Conservation (phyloP, 2,113 vertebrate species). For the Pseudonaja textilis region DNA sequence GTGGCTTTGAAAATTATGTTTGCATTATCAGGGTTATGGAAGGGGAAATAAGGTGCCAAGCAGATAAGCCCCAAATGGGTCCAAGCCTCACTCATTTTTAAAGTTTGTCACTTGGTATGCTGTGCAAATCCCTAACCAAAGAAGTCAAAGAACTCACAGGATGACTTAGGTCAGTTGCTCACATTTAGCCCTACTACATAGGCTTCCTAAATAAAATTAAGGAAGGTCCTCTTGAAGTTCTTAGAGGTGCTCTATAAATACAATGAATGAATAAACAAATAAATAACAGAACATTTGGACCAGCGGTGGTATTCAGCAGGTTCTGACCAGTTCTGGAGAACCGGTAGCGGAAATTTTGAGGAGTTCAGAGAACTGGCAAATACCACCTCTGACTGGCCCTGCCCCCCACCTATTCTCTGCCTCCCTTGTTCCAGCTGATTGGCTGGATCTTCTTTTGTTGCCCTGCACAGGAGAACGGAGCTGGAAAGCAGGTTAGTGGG, state of each 20-base stretch:
- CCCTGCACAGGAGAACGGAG: too few relatives aligned
- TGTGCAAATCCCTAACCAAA: neutral
- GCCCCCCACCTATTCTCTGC: too few relatives aligned
- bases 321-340: too few relatives aligned
- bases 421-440: too few relatives aligned
- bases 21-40: neutral
- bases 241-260: neutral
- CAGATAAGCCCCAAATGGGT: neutral
- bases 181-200: neutral
- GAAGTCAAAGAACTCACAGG: neutral
- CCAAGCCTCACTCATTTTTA: neutral
- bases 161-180: neutral
- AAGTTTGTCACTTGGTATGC: neutral
- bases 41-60: neutral
- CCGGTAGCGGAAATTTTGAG: too few relatives aligned
- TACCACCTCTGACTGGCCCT: too few relatives aligned
- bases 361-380: too few relatives aligned
- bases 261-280: neutral
- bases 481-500: too few relatives aligned
- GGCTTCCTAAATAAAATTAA: neutral
- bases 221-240: neutral
- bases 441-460: too few relatives aligned
- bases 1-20: neutral
- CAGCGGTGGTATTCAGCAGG: too few relatives aligned
- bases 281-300: neutral